A percentile compares a stretch with the other conserved stretches of the same genome.
These are phyloP conservation scores for Drepana arcuata DNA, from an alignment of 1,140 invertebrate species.

Conservation along the genomic window DNA sequence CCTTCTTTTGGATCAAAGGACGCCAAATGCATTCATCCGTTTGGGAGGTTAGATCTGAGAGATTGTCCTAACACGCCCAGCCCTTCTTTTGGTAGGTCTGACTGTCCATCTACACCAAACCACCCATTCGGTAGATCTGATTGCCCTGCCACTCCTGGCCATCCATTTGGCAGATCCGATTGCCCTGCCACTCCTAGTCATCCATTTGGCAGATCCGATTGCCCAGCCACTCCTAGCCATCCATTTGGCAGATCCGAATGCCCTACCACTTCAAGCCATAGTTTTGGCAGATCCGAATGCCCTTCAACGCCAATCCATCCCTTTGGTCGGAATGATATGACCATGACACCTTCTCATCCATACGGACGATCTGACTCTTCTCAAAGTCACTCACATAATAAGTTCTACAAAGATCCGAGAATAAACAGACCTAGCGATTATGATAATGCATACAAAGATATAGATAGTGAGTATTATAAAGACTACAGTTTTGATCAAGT, in stretches of 20 bases:
- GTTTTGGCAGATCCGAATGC: slow-evolving; percentile 31
- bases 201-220: slow-evolving; percentile 20
- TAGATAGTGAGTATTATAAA: slow-evolving; percentile 18
- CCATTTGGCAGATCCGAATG: slow-evolving; percentile 31
- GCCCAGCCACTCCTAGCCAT: slow-evolving; percentile 18
- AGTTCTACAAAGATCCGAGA: slow-evolving; percentile 35
- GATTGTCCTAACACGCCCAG: slow-evolving; percentile 16
- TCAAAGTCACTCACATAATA: slow-evolving; percentile 9
- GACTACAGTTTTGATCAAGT: slow-evolving; percentile 8
- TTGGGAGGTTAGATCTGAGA: slow-evolving; percentile 17
- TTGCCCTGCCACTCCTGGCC: slow-evolving; percentile 19
- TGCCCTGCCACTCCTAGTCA: slow-evolving; percentile 17
- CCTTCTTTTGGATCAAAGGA: no score
- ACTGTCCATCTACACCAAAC: slow-evolving; percentile 20
- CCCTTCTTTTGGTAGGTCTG: slow-evolving; percentile 24
- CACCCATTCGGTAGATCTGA: slow-evolving; percentile 20
- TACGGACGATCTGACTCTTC: slow-evolving; percentile 29
- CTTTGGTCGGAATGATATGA: slow-evolving; percentile 23
- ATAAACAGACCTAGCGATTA: slow-evolving; percentile 23
- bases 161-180: slow-evolving; percentile 26
- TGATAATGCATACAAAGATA: slow-evolving; percentile 13
- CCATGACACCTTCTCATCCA: slow-evolving; percentile 19
- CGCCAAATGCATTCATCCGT: slow-evolving; percentile 16
- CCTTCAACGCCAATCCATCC: slow-evolving; percentile 27
- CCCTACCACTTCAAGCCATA: slow-evolving; percentile 32